Base-by-base conservation (phyloP, 2,888 invertebrate genomes). In the Ceramica pisi region DNA sequence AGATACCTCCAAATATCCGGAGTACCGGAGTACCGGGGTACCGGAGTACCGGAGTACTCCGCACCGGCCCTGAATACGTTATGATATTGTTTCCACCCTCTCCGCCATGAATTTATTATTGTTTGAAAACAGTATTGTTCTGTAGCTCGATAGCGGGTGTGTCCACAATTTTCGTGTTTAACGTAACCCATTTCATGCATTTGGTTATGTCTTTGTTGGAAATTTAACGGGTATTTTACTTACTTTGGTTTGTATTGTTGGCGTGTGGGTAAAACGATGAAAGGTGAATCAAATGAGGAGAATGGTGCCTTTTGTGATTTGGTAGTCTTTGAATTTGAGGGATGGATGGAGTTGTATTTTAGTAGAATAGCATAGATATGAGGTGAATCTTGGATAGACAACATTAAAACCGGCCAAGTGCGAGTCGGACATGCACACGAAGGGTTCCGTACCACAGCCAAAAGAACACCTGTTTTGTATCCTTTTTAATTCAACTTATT, bases 81-180 rank as follows among this genome's bases (percentile, higher is more conserved):
- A 82, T 81, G 67, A 81, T 78, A 81, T 72, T 81, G 82, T 80
- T 78, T 62, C 81, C 56, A 23, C 53, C 35, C 46, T 31, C 60
- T 53, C 56, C 53, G 38, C 62, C 55, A 69, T 83, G 80, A 81
- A 81, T 82, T 81, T 82, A 77, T 81, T 80, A 81, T 80, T 83
- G 83, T 83, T 77, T 67, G 62, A 35, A 71, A 80, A 82, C 83
- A 67, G 68, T 76, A 79, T 80, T 79, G 80, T 82, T 64, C 57
- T 35, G 66, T 63, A 26, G 68, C 64, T 67, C 72, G 69, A 72
- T 69, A 62, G 50, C 56, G 50, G 31, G 51, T 12, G 61, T 46
- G 67, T 53, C 44, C 57, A 70, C 61, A 50, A 41, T 71, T 80
- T 70, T 80, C 63, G 38, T 57, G 70, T 64, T 64, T 74, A 51